Conservation (phyloP, 2,888 invertebrate species). For the Neoscelio sp. region DNA sequence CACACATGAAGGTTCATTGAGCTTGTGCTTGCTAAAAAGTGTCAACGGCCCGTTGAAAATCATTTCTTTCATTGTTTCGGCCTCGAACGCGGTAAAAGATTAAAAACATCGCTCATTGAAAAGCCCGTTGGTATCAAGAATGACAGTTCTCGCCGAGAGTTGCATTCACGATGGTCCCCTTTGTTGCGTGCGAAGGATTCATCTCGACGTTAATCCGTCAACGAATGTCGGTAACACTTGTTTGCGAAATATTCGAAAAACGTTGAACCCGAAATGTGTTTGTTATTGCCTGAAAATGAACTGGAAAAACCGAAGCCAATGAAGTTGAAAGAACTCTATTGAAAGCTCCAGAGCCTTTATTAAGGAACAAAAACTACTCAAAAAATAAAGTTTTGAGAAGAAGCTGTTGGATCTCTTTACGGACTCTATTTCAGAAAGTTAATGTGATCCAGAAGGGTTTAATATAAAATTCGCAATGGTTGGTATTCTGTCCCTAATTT, state of each 20-base stretch:
- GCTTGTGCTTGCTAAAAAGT: conserved; percentile 27
- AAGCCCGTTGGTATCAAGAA: conserved; percentile 41
- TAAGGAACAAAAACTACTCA: too few relatives aligned
- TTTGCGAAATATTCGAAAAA: conserved; percentile 6
- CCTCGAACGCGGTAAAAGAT: conserved; percentile 57
- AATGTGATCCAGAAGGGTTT: too few relatives aligned
- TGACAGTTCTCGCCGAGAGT: conserved; percentile 23
- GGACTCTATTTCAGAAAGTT: too few relatives aligned
- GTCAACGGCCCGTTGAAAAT: conserved; percentile 55
- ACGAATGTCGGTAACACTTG: conserved; percentile 34
- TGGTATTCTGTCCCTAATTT: too few relatives aligned
- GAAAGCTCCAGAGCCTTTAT: too few relatives aligned
- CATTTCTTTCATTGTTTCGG: conserved; percentile 44
- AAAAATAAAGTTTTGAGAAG: too few relatives aligned
- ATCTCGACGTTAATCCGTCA: conserved; percentile 53
- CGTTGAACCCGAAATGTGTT: conserved; percentile 27
- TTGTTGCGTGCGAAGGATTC: conserved; percentile 52
- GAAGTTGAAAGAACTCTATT: too few relatives aligned
- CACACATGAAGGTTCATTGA: conserved; percentile 31
- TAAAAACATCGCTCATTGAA: conserved; percentile 55
- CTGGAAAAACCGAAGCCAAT: conserved; percentile 15
- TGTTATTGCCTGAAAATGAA: conserved; percentile 25
- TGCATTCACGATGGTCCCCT: conserved; percentile 32
- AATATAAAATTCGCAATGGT: too few relatives aligned
- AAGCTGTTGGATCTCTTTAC: too few relatives aligned